These are phyloP conservation scores for Aleadryas rufinucha DNA, from an alignment of 2,113 vertebrate species.

Conservation along the genomic window DNA sequence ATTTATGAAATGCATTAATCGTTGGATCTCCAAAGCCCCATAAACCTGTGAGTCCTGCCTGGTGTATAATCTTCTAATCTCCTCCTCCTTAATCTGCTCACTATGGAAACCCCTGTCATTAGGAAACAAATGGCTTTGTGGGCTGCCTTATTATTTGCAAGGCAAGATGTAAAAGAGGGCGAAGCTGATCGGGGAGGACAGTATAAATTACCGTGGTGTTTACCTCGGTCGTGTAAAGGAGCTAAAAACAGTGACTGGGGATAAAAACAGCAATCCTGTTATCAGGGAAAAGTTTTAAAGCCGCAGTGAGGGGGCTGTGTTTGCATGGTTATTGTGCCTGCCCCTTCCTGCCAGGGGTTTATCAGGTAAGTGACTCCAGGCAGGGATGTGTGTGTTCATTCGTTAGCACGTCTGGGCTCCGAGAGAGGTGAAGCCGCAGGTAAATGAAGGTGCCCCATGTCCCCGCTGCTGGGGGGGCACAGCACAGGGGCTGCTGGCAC, in stretches of 20 bases:
- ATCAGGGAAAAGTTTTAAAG: conserved; percentile 50
- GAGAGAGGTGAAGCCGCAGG: neutral
- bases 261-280: conserved; percentile 50
- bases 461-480: neutral
- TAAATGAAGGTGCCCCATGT: rapidly evolving
- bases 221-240: conserved; percentile 26
- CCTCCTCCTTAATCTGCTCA: conserved; percentile 66
- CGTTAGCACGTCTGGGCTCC: neutral
- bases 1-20: conserved; percentile 51
- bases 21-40: conserved; percentile 50
- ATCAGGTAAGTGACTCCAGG: conserved; percentile 35
- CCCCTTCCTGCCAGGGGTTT: conserved; percentile 35
- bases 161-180: conserved; percentile 52
- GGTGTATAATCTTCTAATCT: conserved; percentile 59
- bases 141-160: conserved; percentile 56
- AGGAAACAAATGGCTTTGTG: conserved; percentile 69
- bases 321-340: conserved; percentile 15
- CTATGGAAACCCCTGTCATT: conserved; percentile 61
- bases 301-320: conserved; percentile 48
- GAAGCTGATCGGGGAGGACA: conserved; percentile 34
- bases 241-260: conserved; percentile 59
- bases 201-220: conserved; percentile 45
- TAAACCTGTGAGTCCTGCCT: conserved; percentile 58
- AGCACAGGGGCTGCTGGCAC: neutral
- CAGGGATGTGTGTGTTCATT: neutral